Percentiles rank a stretch among this genome's conserved stretches.
Conservation (phyloP, 2,113 vertebrate genomes). For the Vombatus ursinus region DNA sequence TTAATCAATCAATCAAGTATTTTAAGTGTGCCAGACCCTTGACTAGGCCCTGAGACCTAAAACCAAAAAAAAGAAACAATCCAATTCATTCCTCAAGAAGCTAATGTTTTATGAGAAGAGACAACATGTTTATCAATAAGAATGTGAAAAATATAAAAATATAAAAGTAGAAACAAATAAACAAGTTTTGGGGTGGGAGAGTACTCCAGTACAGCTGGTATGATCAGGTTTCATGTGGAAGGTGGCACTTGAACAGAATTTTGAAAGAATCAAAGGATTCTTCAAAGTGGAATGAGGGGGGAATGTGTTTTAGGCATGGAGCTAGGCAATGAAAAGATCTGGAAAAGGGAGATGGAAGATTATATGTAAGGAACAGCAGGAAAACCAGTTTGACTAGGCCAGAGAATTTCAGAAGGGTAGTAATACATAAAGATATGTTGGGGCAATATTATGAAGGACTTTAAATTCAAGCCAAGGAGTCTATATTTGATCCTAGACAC, state of each 20-base stretch:
- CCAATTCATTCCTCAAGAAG: neutral
- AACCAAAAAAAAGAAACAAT: neutral
- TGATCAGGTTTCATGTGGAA: neutral
- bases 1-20: neutral
- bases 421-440: neutral
- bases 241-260: neutral
- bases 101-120: neutral
- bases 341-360: neutral
- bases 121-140: neutral
- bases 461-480: neutral
- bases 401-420: neutral
- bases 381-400: neutral
- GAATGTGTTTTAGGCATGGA: neutral
- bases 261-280: neutral
- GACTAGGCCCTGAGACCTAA: neutral
- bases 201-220: neutral
- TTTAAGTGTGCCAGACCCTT: neutral
- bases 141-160: neutral
- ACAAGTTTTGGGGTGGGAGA: neutral
- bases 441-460: neutral
- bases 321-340: neutral
- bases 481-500: neutral
- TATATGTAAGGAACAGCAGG: neutral
- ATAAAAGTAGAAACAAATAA: neutral
- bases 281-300: neutral